Evolutionary conservation across 2,888 invertebrate genomes (phyloP), one percentile per base, ranked within the genome.

Genomic region (Sialis fuliginosa): DNA sequence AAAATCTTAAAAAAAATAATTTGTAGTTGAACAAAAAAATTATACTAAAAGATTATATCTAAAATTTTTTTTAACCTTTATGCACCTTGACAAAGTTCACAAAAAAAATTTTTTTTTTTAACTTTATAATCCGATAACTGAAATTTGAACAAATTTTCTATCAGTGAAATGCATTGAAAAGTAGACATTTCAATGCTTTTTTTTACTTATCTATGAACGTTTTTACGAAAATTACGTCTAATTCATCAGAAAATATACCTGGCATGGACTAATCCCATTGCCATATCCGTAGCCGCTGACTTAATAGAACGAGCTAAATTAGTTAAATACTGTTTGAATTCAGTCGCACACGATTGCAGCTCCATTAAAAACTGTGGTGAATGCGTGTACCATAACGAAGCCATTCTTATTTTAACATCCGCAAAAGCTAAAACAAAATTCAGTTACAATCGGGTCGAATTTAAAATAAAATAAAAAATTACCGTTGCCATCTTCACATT

Each of bases 361-460:
- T 93, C 93, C 33, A 78, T 74, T 47, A 95, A 71, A 59, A 95
- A 79, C 53, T 81, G 77, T 1, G 90, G 86, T 45, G 89, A 90
- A 66, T 96, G 95, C 4, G 88, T 88, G 68, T 93, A 95, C 76
- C 89, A 89, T 48, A 95, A 83, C 35, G 90, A 87, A 1, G 90
- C 91, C 77, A 92, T 85, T 58, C 80, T 71, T 53, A 81, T 58
- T 4, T 54, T 59, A 13, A 64, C 58, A 47, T 63, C 60, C 6
- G 64, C 64, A 7, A 55, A 53, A 48, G 62, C 62, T 53, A 33
- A 37, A 34, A 44, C 5, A 59, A 5, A 64, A 53, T 9, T 61
- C 58, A 4, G 58, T 31, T 6, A 32, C 33, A 34, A 6, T 37
- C n/a, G 22, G 12, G 22, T 22, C 22, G 2, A 22, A 22, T 35